Base-by-base conservation (phyloP, 2,113 vertebrate genomes). In the Candoia aspera region DNA sequence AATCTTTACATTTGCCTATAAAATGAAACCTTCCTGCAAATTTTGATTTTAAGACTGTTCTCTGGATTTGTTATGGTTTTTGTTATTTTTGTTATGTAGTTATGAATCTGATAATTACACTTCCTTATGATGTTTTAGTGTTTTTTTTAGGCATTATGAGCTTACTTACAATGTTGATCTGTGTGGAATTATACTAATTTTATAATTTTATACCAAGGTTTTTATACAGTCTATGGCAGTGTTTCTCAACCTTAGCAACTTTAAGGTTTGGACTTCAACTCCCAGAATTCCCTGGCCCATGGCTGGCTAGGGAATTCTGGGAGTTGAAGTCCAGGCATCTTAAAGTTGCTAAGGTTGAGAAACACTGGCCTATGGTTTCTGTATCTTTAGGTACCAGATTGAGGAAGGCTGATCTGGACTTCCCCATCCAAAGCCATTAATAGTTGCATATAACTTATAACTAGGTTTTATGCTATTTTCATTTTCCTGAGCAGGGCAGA, bases 391-490 rank as follows among this genome's bases (percentile, higher is more conserved):
- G 73, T 79, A 37, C 17, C 6, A 37, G 33, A 15, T 3, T 79
- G 68, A 79, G 33, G 33, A 79, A 79, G 68, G 33, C 17, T 37
- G 33, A 79, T 79, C 37, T 55, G 49, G 26, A 6, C 60, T 46
- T 13, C 29, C 12, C 59, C n/a, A 33, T 55, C 49, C 60, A 26
- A 13, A 83, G 33, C 6, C 54, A 57, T 3, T 26, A 58, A 26
- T 90, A 1, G 13, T 58, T 68, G 46, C n/a, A 37, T 33, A 23
- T 64, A 46, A 53, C 42, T 37, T 42, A 42, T 21, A 21, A 79
- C 17, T 79, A 79, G 8, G 92, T 95, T 90, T 55, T 89, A 93
- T 87, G 91, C 46, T 0, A 73, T 23, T 93, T 95, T 94, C 83
- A 87, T 21, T 92, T 64, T 62, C 33, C 23, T 8, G 59, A 92